Conservation (phyloP, 2,888 invertebrate species). For the Dryadula phaetusa region DNA sequence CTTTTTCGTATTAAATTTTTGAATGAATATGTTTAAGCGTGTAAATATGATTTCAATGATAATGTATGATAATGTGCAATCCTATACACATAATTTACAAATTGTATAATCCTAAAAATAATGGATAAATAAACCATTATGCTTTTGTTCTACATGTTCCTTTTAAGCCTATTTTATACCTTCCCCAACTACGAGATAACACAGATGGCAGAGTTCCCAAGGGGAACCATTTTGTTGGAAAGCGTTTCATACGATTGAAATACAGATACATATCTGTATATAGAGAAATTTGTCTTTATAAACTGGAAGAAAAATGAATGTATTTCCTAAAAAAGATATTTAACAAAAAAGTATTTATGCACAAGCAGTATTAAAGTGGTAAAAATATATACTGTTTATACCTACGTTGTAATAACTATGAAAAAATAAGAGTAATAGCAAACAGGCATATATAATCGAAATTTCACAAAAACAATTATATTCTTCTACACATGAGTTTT, state of each 20-base stretch:
- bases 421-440: too few relatives aligned
- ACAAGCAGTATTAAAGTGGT: too few relatives aligned
- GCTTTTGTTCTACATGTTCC: constrained; percentile 5
- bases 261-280: constrained; percentile 9
- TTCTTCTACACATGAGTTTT: too few relatives aligned
- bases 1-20: too few relatives aligned
- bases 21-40: neutral
- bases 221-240: constrained; percentile 46
- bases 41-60: neutral
- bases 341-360: too few relatives aligned
- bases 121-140: constrained; percentile 16
- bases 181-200: constrained; percentile 34
- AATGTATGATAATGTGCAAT: neutral
- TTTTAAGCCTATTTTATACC: constrained; percentile 19
- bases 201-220: constrained; percentile 61
- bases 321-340: too few relatives aligned
- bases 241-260: neutral
- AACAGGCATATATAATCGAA: too few relatives aligned
- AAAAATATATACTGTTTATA: too few relatives aligned
- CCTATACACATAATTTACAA: constrained; percentile 5
- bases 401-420: too few relatives aligned
- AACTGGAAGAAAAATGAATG: neutral
- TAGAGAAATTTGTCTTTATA: neutral
- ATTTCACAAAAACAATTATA: too few relatives aligned
- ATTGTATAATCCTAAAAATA: constrained; percentile 2